phyloP scores from a whole-genome alignment of 2,888 invertebrate species.

The Chorisops tibialis region DNA sequence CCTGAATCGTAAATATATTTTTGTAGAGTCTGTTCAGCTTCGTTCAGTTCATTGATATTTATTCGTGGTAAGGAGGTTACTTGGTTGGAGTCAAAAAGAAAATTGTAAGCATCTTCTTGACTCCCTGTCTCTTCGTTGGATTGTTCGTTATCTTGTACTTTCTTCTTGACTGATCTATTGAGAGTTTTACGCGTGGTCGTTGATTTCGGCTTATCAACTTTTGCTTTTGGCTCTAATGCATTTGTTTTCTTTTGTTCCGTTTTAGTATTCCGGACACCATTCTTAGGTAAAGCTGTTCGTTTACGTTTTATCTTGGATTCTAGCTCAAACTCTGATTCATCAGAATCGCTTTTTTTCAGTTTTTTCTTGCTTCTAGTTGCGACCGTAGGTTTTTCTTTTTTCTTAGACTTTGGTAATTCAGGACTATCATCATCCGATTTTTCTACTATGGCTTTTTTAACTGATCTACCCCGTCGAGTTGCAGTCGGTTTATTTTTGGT shows the following conservation, averaged over 20 bases:
- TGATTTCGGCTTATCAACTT: constrained; percentile 6
- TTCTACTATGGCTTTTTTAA: not conserved
- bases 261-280: not conserved
- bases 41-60: constrained; percentile 49
- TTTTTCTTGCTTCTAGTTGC: not conserved
- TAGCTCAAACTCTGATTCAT: no score
- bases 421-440: not conserved
- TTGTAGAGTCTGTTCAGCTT: constrained; percentile 50
- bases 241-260: not conserved
- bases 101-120: constrained; percentile 36
- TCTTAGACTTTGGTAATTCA: not conserved
- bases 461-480: not conserved
- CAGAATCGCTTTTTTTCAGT: no score
- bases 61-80: constrained; percentile 45
- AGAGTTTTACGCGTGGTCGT: not conserved
- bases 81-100: constrained; percentile 39
- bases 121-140: constrained; percentile 38
- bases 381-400: not conserved
- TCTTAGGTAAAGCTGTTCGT: not conserved
- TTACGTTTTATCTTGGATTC: not conserved
- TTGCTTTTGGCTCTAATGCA: not conserved
- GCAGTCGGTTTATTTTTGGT: not conserved
- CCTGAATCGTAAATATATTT: constrained; percentile 48
- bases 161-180: constrained; percentile 25
- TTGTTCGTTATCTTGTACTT: constrained; percentile 17